Conservation (phyloP, 2,888 invertebrate genomes). For the Rhagophthalmus giganteus region DNA sequence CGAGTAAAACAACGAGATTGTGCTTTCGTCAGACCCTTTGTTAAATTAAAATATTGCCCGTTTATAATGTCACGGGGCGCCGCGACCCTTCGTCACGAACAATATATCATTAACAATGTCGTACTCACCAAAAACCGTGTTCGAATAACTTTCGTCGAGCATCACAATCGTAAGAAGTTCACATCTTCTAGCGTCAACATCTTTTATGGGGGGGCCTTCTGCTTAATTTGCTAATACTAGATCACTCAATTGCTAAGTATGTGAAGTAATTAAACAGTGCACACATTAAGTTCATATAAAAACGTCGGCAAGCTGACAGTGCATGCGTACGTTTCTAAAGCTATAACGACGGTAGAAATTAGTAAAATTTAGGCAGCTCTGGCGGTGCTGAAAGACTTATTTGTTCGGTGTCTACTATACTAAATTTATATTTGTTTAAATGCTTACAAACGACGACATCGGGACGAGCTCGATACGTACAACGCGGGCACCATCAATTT, state of each 20-base stretch:
- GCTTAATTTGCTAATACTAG: slow-evolving; percentile 7
- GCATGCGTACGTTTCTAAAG: neutral
- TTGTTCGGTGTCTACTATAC: slow-evolving; percentile 6
- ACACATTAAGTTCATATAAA: slow-evolving; percentile 15
- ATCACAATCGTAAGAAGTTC: slow-evolving; percentile 6
- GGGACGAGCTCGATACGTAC: slow-evolving; percentile 8
- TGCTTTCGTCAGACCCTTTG: too few species aligned
- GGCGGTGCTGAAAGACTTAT: slow-evolving; percentile 3
- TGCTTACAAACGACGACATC: slow-evolving; percentile 1
- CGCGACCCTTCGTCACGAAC: slow-evolving; percentile 16
- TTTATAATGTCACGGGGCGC: slow-evolving; percentile 8
- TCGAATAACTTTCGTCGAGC: slow-evolving; percentile 8
- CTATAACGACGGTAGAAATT: slow-evolving; percentile 1
- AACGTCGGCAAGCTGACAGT: slow-evolving; percentile 15
- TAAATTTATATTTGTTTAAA: slow-evolving; percentile 4
- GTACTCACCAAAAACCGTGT: slow-evolving; percentile 20
- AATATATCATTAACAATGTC: slow-evolving; percentile 9
- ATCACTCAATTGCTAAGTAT: slow-evolving; percentile 16
- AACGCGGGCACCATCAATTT: slow-evolving; percentile 21
- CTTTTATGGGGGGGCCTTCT: slow-evolving; percentile 1
- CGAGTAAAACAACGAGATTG: too few species aligned
- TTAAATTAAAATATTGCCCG: slow-evolving; percentile 13
- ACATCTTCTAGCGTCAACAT: neutral
- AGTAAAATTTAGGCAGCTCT: slow-evolving; percentile 9
- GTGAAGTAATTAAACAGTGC: slow-evolving; percentile 18